Percentiles rank a stretch among this genome's conserved stretches.
Evolutionary conservation across 1,140 invertebrate species (phyloP).

Genomic region (Matsumurasca onukii): DNA sequence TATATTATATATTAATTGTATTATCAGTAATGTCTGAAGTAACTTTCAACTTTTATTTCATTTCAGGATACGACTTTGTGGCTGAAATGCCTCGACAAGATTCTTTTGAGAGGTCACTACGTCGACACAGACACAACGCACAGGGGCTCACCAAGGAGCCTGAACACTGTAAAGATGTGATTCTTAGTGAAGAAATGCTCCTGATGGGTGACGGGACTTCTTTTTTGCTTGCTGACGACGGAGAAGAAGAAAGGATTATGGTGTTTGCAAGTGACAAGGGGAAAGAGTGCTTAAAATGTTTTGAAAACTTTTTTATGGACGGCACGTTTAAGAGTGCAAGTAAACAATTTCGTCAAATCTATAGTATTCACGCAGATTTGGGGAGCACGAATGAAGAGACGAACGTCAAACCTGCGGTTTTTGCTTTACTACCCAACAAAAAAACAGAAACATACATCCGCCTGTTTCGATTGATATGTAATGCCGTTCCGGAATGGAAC

Average conservation of each 20-base stretch:
- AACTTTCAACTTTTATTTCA: too few species aligned
- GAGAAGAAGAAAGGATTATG: background rate
- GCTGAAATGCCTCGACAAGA: too few species aligned
- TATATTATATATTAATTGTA: too few species aligned
- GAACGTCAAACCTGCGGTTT: constrained; percentile 5
- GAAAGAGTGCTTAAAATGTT: background rate
- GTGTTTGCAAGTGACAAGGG: background rate
- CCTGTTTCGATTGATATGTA: constrained; percentile 8
- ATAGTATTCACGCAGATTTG: constrained; percentile 10
- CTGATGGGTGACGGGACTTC: too few species aligned
- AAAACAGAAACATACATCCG: background rate
- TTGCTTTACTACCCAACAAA: constrained; percentile 18
- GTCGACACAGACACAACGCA: too few species aligned
- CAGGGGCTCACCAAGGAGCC: too few species aligned
- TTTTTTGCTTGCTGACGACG: too few species aligned
- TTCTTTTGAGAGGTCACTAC: too few species aligned
- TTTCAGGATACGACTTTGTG: too few species aligned
- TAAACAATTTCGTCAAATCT: constrained; percentile 16
- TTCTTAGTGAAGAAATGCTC: too few species aligned
- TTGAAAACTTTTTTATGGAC: constrained; percentile 11
- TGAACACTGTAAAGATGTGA: too few species aligned
- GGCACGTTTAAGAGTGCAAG: constrained; percentile 10
- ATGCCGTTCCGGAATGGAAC: background rate
- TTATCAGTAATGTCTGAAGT: too few species aligned
- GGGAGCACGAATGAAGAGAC: background rate